These are phyloP conservation scores for Tenthredo scrophulariae DNA, from an alignment of 2,888 invertebrate genomes.

Conservation along the genomic window DNA sequence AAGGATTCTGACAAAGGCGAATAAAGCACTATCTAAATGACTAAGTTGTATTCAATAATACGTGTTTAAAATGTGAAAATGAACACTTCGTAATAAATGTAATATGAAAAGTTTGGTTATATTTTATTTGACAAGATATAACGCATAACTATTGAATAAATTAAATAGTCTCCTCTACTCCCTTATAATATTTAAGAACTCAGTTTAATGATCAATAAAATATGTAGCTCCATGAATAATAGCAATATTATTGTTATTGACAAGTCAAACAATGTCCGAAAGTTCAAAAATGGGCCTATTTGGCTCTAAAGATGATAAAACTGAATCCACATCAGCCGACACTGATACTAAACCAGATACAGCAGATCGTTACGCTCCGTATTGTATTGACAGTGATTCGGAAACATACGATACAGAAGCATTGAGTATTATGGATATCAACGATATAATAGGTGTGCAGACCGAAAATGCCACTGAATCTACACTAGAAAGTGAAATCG, in stretches of 20 bases:
- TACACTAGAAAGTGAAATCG: constrained; percentile 73
- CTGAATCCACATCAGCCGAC: constrained; percentile 58
- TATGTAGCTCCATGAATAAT: neutral
- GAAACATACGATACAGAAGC: constrained; percentile 71
- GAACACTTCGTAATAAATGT: neutral
- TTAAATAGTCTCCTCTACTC: neutral
- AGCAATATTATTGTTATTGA: constrained; percentile 17
- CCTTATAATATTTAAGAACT: neutral
- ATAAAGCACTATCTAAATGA: neutral
- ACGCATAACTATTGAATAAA: neutral
- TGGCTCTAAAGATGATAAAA: constrained; percentile 69
- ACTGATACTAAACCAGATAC: constrained; percentile 60
- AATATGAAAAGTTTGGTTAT: constrained; percentile 45
- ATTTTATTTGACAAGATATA: neutral
- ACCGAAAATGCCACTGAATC: constrained; percentile 68
- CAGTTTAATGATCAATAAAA: neutral
- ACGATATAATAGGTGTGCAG: constrained; percentile 71
- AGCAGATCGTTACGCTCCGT: constrained; percentile 65
- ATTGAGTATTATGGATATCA: constrained; percentile 72
- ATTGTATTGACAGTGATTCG: constrained; percentile 69
- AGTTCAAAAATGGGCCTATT: constrained; percentile 71
- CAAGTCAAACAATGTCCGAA: constrained; percentile 69
- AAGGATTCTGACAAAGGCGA: neutral
- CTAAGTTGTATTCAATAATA: neutral
- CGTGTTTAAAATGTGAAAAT: constrained; percentile 24